phyloP scores from a whole-genome alignment of 2,888 invertebrate genomes.

The Eupithecia subumbrata region DNA sequence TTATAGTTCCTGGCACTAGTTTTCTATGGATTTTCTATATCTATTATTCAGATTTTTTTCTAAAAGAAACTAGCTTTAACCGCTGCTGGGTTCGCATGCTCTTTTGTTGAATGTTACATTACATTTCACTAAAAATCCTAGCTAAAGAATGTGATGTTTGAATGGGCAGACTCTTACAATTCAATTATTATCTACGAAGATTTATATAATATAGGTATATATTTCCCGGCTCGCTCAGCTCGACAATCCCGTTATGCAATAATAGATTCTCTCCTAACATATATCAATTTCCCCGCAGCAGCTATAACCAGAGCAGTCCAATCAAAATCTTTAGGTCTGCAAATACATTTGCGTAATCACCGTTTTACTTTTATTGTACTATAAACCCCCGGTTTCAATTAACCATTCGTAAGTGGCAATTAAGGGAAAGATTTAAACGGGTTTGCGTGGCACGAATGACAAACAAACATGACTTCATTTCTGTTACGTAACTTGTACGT shows the following conservation, averaged over 20 bases:
- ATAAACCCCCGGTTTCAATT: slow-evolving; percentile 32
- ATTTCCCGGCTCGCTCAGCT: neutral
- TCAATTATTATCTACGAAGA: neutral
- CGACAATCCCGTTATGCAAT: neutral
- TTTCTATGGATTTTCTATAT: too few species aligned
- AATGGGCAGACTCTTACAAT: neutral
- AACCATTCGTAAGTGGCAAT: slow-evolving; percentile 33
- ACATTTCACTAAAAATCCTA: neutral
- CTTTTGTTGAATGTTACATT: neutral
- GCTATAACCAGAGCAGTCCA: slow-evolving; percentile 5
- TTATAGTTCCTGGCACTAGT: too few species aligned
- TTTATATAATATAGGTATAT: neutral
- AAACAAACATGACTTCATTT: slow-evolving; percentile 34
- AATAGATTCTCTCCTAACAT: neutral
- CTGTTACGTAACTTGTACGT: slow-evolving; percentile 27
- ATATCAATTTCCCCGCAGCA: neutral
- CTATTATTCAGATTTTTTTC: too few species aligned
- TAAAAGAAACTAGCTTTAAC: too few species aligned
- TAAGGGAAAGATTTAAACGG: slow-evolving; percentile 34
- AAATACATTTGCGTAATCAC: slow-evolving; percentile 21
- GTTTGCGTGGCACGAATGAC: slow-evolving; percentile 37
- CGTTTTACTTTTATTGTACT: slow-evolving; percentile 12
- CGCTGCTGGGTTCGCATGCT: too few species aligned
- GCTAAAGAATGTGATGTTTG: neutral
- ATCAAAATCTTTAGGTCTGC: slow-evolving; percentile 1